A percentile compares a stretch with the other conserved stretches of the same genome.
Evolutionary conservation across 2,113 vertebrate genomes (phyloP).

Genomic region (Hymenochirus boettgeri): DNA sequence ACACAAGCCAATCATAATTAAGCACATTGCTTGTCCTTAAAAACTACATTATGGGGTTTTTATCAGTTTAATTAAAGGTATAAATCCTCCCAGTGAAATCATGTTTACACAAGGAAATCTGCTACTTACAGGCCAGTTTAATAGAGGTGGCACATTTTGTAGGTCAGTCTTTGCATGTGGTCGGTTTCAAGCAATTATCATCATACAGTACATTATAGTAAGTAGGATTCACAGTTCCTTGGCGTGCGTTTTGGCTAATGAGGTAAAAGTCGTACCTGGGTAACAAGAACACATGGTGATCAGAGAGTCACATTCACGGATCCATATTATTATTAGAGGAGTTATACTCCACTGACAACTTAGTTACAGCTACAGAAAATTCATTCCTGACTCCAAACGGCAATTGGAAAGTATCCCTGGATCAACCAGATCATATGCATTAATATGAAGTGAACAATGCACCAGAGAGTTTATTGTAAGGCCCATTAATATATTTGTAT

Average conservation of each 20-base stretch:
- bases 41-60: neutral
- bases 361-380: too few species aligned
- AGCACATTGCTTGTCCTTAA: neutral
- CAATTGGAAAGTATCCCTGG: too few species aligned
- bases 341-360: too few species aligned
- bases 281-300: neutral
- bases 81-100: slow-evolving; percentile 13
- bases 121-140: slow-evolving; percentile 60
- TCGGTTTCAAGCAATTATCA: slow-evolving; percentile 55
- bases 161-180: slow-evolving; percentile 61
- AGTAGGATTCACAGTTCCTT: slow-evolving; percentile 55
- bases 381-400: too few species aligned
- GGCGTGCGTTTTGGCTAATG: slow-evolving; percentile 49
- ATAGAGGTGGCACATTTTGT: slow-evolving; percentile 62
- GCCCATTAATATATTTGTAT: too few species aligned
- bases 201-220: slow-evolving; percentile 60
- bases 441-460: too few species aligned
- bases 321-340: too few species aligned
- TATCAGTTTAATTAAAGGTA: neutral
- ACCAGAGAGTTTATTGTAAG: too few species aligned
- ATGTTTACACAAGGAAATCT: neutral
- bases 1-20: too few species aligned
- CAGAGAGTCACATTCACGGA: neutral
- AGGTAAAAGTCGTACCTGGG: slow-evolving; percentile 64
- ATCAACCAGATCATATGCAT: too few species aligned